Conservation (phyloP, 35 echinoderm and acorn worm species). For the Apostichopus californicus region DNA sequence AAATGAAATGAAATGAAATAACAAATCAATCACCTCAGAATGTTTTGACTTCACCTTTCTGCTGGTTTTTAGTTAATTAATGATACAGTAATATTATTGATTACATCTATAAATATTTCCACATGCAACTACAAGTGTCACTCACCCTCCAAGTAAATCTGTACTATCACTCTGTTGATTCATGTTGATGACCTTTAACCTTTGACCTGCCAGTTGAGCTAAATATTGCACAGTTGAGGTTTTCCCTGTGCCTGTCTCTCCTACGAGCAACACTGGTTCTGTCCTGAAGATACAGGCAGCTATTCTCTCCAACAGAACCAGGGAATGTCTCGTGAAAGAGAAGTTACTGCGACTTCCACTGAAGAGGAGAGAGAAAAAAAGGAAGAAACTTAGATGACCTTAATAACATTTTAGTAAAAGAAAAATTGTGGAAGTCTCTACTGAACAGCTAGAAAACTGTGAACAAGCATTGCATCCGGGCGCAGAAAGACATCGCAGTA, state of each 20-base stretch:
- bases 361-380: not conserved
- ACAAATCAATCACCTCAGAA: too few relatives aligned
- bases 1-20: too few relatives aligned
- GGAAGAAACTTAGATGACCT: too few relatives aligned
- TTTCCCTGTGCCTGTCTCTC: slow-evolving; percentile 96
- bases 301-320: slow-evolving; percentile 74
- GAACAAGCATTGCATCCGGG: too few relatives aligned
- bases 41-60: too few relatives aligned
- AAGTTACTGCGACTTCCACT: slow-evolving; percentile 58
- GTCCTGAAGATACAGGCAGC: slow-evolving; percentile 80
- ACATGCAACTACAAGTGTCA: not conserved
- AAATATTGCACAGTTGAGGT: slow-evolving; percentile 90
- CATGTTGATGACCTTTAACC: slow-evolving; percentile 99
- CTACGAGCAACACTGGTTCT: slow-evolving; percentile 85
- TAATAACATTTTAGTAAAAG: too few relatives aligned
- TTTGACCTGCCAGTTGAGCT: slow-evolving; percentile 77
- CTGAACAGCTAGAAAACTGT: too few relatives aligned
- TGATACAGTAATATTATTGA: too few relatives aligned
- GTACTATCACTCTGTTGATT: slow-evolving; percentile 99
- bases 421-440: too few relatives aligned
- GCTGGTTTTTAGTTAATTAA: too few relatives aligned
- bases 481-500: too few relatives aligned
- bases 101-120: too few relatives aligned
- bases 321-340: slow-evolving; percentile 77
- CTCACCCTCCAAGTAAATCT: slow-evolving; percentile 94